These are phyloP conservation scores for Paramormyrops kingsleyae DNA, from an alignment of 2,113 vertebrate species.

Conservation along the genomic window DNA sequence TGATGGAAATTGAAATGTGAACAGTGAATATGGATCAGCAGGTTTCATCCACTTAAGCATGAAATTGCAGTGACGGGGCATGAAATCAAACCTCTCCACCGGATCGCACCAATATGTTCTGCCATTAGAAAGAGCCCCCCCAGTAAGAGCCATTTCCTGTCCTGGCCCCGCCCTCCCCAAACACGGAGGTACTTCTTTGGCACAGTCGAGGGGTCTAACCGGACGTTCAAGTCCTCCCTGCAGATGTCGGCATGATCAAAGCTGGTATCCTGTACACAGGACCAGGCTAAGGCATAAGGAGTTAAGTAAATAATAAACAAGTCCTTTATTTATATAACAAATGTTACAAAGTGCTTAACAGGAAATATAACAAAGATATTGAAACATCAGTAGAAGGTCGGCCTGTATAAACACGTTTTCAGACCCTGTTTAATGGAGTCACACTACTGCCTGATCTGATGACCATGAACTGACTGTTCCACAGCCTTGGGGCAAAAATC, in stretches of 20 bases:
- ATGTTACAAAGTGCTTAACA: not conserved
- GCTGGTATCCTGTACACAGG: not conserved
- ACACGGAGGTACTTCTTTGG: not conserved
- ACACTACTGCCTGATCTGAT: not conserved
- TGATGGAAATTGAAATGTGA: constrained; percentile 10
- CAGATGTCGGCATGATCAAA: not conserved
- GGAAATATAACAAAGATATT: not conserved
- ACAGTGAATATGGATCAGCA: not conserved
- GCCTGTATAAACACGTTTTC: not conserved
- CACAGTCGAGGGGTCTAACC: not conserved
- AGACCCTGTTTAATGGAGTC: not conserved
- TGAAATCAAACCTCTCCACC: constrained; percentile 8
- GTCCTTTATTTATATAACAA: not conserved
- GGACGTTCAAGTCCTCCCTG: not conserved
- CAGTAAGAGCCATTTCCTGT: not conserved
- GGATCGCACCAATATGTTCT: not conserved
- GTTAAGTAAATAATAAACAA: not conserved
- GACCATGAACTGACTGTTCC: not conserved
- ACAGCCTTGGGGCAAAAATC: not conserved
- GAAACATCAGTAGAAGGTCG: not conserved
- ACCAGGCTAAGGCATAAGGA: not conserved
- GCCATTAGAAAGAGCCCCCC: not conserved
- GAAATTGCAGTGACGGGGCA: not conserved
- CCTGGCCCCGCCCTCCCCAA: not conserved
- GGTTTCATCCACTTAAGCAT: constrained; percentile 14